These are phyloP conservation scores for Orius laevigatus DNA, from an alignment of 1,140 invertebrate species.

Conservation along the genomic window DNA sequence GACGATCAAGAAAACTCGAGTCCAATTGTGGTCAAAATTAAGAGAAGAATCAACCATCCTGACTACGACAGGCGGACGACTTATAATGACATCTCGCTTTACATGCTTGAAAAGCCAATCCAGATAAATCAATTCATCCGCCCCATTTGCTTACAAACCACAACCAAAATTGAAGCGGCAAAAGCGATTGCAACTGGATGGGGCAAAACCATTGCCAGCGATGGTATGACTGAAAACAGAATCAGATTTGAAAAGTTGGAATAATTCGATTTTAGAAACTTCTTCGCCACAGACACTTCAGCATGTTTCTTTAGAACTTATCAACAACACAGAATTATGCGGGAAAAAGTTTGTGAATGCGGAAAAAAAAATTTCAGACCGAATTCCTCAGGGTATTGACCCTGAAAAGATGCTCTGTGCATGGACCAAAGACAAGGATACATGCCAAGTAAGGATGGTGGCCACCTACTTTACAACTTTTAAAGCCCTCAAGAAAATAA, in stretches of 20 bases:
- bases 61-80: slow-evolving; percentile 27
- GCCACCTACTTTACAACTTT: no score
- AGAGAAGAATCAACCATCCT: slow-evolving; percentile 28
- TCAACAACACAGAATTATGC: no score
- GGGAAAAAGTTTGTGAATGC: no score
- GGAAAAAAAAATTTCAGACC: no score
- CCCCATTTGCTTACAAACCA: slow-evolving; percentile 33
- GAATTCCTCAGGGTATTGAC: no score
- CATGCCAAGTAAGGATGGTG: no score
- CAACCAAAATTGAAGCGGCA: slow-evolving; percentile 4
- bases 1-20: slow-evolving; percentile 26
- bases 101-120: slow-evolving; percentile 29
- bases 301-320: neutral
- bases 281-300: slow-evolving; percentile 3
- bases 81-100: slow-evolving; percentile 39
- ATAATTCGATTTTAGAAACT: neutral
- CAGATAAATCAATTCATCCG: slow-evolving; percentile 31
- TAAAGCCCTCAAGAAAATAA: no score
- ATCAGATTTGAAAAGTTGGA: no score
- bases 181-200: slow-evolving; percentile 30
- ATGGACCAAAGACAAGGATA: no score
- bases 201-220: slow-evolving; percentile 23
- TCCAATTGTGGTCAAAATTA: slow-evolving; percentile 28
- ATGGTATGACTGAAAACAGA: neutral
- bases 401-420: no score